phyloP scores from a whole-genome alignment of 2,888 invertebrate species.

The Pammene fasciana region DNA sequence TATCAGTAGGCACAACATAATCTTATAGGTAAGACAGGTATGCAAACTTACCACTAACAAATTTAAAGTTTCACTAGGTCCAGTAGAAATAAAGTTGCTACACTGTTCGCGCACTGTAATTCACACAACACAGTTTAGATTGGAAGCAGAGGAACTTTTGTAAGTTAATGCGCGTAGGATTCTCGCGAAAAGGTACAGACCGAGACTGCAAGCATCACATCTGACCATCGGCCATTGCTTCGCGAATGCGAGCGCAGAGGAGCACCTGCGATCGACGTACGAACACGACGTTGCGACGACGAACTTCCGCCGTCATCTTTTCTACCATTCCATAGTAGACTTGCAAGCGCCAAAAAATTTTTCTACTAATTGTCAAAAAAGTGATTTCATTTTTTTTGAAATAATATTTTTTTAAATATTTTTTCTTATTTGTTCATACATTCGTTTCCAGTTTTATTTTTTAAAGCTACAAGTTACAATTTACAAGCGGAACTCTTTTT shows the following conservation, averaged over 20 bases:
- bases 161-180: slow-evolving; percentile 14
- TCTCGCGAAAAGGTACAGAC: slow-evolving; percentile 18
- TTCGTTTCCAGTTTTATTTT: no score
- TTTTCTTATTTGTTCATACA: no score
- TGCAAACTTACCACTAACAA: slow-evolving; percentile 71
- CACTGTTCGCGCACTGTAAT: slow-evolving; percentile 33
- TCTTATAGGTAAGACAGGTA: slow-evolving; percentile 42
- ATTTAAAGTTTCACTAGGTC: slow-evolving; percentile 49
- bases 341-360: background rate
- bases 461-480: no score
- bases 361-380: slow-evolving; percentile 5
- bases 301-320: slow-evolving; percentile 40
- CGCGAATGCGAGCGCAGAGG: slow-evolving; percentile 18
- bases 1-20: slow-evolving; percentile 25
- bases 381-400: no score
- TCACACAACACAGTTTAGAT: slow-evolving; percentile 31
- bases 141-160: slow-evolving; percentile 22
- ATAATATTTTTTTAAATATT: no score
- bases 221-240: slow-evolving; percentile 40
- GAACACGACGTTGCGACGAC: slow-evolving; percentile 31
- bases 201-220: slow-evolving; percentile 31
- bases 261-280: slow-evolving; percentile 33
- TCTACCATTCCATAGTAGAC: background rate
- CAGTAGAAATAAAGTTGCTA: slow-evolving; percentile 29
- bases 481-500: no score